Percentiles rank a stretch among this genome's conserved stretches.
These are phyloP conservation scores for Dusona sp. DNA, from an alignment of 2,888 invertebrate species.

Conservation along the genomic window DNA sequence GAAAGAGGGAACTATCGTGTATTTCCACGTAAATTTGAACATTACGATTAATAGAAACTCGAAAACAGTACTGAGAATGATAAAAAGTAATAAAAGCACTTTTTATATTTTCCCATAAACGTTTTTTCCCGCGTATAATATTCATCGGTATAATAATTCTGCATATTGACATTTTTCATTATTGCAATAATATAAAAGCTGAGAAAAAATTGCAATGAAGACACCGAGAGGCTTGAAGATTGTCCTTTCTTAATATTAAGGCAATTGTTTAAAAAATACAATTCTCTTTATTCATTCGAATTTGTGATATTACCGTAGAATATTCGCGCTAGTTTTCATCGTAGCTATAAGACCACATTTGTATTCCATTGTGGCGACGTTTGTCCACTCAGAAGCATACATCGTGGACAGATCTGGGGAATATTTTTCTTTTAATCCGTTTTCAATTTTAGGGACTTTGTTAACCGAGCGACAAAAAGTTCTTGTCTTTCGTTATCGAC, in stretches of 20 bases:
- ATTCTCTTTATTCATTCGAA: not conserved
- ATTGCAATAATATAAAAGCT: not conserved
- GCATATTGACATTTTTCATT: not conserved
- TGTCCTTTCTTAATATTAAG: not conserved
- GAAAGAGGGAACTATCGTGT: slow-evolving; percentile 5
- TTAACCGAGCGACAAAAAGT: not conserved
- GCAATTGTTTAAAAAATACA: not conserved
- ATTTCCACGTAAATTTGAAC: not conserved
- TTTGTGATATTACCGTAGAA: not conserved
- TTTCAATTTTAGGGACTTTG: not conserved
- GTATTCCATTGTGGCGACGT: slow-evolving; percentile 8
- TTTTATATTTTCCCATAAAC: not conserved
- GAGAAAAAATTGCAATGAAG: not conserved
- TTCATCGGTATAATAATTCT: not conserved
- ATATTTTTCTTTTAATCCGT: not conserved
- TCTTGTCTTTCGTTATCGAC: not conserved
- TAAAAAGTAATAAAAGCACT: not conserved
- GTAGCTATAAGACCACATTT: not conserved
- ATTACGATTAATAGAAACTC: not conserved
- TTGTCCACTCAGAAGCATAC: slow-evolving; percentile 20
- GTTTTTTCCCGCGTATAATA: not conserved
- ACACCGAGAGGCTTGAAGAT: not conserved
- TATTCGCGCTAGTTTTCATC: not conserved
- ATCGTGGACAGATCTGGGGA: slow-evolving; percentile 6
- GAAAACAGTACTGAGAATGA: not conserved